These are phyloP conservation scores for Gasterosteus nipponicus DNA, from an alignment of 2,113 vertebrate species.

Conservation along the genomic window DNA sequence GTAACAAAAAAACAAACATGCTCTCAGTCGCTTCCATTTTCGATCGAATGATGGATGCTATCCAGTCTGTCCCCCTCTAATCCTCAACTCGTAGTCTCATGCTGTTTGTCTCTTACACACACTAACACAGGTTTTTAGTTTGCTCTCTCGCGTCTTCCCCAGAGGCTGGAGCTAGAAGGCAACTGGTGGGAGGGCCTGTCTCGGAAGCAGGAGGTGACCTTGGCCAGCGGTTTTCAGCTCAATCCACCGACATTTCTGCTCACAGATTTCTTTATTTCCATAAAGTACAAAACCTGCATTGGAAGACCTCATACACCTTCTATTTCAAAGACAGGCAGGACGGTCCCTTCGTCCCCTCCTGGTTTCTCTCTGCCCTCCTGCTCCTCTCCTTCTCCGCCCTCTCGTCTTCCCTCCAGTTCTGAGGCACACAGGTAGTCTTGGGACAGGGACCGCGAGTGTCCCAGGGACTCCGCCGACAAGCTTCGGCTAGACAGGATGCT, in stretches of 20 bases:
- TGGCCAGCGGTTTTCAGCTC: conserved; percentile 52
- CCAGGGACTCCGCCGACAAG: conserved; percentile 84
- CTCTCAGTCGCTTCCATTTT: conserved; percentile 57
- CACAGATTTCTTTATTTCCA: conserved; percentile 33
- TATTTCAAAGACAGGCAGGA: conserved; percentile 66
- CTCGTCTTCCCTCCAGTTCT: conserved; percentile 58
- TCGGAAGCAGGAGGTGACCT: conserved; percentile 60
- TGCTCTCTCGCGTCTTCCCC: conserved; percentile 49
- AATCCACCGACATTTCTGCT: conserved; percentile 23
- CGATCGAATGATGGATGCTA: conserved; percentile 37
- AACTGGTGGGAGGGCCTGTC: conserved; percentile 73
- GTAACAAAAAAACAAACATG: conserved; percentile 58
- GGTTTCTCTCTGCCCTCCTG: conserved; percentile 48
- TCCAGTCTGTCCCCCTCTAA: conserved; percentile 37
- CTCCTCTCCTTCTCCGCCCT: conserved; percentile 35
- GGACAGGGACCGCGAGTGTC: conserved; percentile 71
- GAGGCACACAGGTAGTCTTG: conserved; percentile 80
- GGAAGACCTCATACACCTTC: conserved; percentile 70
- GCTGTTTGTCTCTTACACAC: conserved; percentile 48
- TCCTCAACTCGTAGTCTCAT: conserved; percentile 49
- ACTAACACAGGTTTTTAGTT: conserved; percentile 35
- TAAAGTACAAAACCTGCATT: conserved; percentile 35
- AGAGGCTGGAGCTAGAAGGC: conserved; percentile 76
- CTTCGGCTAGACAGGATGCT: conserved; percentile 83
- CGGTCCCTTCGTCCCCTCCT: conserved; percentile 56